phyloP scores from a whole-genome alignment of 2,113 vertebrate species.

The Sciurus niger region DNA sequence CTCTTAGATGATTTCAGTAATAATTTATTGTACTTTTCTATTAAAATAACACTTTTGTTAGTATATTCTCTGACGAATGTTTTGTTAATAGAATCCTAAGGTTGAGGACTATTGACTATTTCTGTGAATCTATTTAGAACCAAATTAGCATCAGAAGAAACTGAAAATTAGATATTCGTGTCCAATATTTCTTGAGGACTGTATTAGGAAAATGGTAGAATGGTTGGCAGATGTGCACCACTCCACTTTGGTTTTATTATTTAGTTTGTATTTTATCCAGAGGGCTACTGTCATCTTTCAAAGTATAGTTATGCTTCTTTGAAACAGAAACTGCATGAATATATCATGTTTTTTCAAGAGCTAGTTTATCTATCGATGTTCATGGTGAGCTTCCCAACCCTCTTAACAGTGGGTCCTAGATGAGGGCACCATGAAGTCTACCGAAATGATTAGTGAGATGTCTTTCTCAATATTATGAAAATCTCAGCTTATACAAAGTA shows the following conservation, averaged over 20 bases:
- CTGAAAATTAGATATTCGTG: not conserved
- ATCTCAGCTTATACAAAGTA: not conserved
- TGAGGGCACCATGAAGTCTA: not conserved
- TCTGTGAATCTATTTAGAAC: not conserved
- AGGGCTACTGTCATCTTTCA: not conserved
- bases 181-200: not conserved
- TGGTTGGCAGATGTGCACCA: not conserved
- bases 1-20: not conserved
- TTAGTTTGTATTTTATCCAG: constrained; percentile 46
- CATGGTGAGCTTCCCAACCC: not conserved
- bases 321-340: not conserved
- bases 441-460: constrained; percentile 62
- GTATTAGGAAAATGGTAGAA: not conserved
- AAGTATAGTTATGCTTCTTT: constrained; percentile 12
- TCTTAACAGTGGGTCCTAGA: not conserved
- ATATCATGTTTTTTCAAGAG: not conserved
- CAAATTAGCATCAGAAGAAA: constrained; percentile 29
- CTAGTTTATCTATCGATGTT: not conserved
- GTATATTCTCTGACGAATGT: not conserved
- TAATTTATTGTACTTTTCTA: not conserved
- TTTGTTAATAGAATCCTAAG: not conserved
- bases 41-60: not conserved
- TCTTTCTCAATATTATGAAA: constrained; percentile 7
- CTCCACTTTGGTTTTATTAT: not conserved
- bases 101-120: not conserved